Evolutionary conservation across 2,113 vertebrate genomes (phyloP).

Genomic region (Thinocorus orbignyianus): DNA sequence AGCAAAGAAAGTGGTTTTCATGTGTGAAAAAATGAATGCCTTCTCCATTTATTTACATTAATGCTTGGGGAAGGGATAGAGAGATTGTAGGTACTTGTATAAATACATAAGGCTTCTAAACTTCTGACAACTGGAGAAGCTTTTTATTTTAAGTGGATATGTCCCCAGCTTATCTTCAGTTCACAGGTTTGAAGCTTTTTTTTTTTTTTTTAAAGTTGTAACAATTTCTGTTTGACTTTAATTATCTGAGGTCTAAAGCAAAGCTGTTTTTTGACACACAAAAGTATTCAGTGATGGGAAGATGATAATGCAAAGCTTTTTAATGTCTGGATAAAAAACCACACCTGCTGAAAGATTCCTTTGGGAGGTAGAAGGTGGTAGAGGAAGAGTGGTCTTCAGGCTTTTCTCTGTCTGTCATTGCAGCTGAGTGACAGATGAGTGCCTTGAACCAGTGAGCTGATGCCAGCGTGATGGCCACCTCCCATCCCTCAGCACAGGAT

Average conservation of each 20-base stretch:
- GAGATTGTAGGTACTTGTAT: background rate
- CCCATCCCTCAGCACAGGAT: background rate
- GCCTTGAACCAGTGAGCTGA: background rate
- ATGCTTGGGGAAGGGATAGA: background rate
- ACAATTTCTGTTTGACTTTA: background rate
- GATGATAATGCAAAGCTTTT: background rate
- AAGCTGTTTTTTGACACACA: background rate
- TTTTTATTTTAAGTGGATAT: background rate
- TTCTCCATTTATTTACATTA: background rate
- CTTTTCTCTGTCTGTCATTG: background rate
- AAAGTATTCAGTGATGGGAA: background rate
- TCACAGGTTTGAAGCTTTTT: background rate
- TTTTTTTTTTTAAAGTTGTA: background rate
- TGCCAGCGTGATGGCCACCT: accelerated
- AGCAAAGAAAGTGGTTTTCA: background rate
- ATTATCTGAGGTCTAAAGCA: background rate
- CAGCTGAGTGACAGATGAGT: background rate
- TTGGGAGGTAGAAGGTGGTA: background rate
- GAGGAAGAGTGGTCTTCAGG: background rate
- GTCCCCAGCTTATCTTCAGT: background rate
- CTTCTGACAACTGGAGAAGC: background rate
- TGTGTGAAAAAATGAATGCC: background rate
- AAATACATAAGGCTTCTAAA: background rate
- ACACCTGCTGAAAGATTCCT: background rate
- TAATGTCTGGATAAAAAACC: background rate